A percentile compares a stretch with the other conserved stretches of the same genome.
These are phyloP conservation scores for Sebastes wilsoni DNA, from an alignment of 2,797 vertebrate species.

Conservation along the genomic window DNA sequence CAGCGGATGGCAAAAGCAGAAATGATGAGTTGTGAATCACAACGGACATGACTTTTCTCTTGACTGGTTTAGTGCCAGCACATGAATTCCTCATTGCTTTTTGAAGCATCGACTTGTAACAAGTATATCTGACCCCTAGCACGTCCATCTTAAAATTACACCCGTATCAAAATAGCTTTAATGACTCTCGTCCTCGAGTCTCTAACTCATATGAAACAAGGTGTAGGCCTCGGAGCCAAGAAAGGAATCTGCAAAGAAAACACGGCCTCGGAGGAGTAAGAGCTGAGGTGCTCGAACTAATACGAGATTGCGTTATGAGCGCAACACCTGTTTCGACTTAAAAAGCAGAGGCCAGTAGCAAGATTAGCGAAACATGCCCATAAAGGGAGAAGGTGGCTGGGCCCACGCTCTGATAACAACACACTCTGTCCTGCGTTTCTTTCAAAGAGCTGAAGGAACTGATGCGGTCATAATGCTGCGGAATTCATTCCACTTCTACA, in stretches of 20 bases:
- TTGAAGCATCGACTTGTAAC: constrained; percentile 30
- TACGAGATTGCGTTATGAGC: constrained; percentile 65
- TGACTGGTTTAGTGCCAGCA: constrained; percentile 37
- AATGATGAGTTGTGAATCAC: constrained; percentile 54
- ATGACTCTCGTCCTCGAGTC: constrained; percentile 47
- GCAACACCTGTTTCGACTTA: constrained; percentile 83
- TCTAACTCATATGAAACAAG: constrained; percentile 63
- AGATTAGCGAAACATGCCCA: constrained; percentile 84
- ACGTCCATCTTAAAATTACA: constrained; percentile 47
- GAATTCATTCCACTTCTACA: constrained; percentile 69
- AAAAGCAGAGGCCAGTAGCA: constrained; percentile 76
- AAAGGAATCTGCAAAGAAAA: constrained; percentile 80
- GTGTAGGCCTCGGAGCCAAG: constrained; percentile 47
- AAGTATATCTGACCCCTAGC: constrained; percentile 46
- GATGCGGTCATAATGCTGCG: constrained; percentile 74
- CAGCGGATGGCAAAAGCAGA: constrained; percentile 44
- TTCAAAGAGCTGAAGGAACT: constrained; percentile 72
- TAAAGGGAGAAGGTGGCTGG: constrained; percentile 81
- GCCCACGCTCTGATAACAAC: constrained; percentile 74
- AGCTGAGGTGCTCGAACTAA: constrained; percentile 61
- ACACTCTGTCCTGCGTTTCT: constrained; percentile 51
- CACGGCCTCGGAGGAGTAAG: constrained; percentile 55
- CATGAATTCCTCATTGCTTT: constrained; percentile 30
- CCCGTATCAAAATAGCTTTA: constrained; percentile 54
- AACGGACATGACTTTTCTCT: constrained; percentile 38